Evolutionary conservation across 1,140 invertebrate genomes (phyloP), one percentile per base, ranked within the genome.

Genomic region (Dendrolimus punctatus): DNA sequence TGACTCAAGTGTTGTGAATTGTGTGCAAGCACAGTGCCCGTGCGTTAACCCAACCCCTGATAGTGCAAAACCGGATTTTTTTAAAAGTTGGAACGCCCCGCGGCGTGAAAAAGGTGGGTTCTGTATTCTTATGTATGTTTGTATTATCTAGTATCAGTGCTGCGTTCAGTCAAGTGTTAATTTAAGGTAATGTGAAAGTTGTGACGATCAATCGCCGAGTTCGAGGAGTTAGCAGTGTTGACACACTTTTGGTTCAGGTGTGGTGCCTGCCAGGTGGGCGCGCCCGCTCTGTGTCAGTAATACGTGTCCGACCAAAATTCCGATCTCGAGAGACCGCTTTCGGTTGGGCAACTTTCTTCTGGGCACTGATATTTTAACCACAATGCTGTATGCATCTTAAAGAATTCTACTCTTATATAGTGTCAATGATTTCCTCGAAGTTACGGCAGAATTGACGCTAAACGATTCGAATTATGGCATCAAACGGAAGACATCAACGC

Each of bases 161-260:
- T 56, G 39, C 50, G 61, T 55, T 65, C 62, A 59, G 63, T 61
- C 62, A 60, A 71, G 67, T 74, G 73, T 75, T 82, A 73, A 81
- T 77, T 82, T 80, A 82, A 80, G 78, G 79, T 76, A 72, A 84
- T 83, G 82, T 86, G 82, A 86, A 86, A 86, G 80, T 86, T 81
- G 65, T 61, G 70, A 75, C 73, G 67, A 78, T 80, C 69, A 76
- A 75, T 78, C 70, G 66, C 62, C 57, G 73, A 71, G 71, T 80
- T 79, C 72, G 72, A 79, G 68, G 75, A 80, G 78, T 82, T 70
- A 70, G 73, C 61, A 55, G 60, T 64, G 69, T 65, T 84, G 82
- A 83, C 82, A 85, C 68, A 85, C 80, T 85, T 85, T 80, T 78
- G 71, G 66, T 61, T 79, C 79, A 78, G 77, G 80, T 83, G 76